Base-by-base conservation (phyloP, 2,113 vertebrate species). In the Atherinomorus stipes region DNA sequence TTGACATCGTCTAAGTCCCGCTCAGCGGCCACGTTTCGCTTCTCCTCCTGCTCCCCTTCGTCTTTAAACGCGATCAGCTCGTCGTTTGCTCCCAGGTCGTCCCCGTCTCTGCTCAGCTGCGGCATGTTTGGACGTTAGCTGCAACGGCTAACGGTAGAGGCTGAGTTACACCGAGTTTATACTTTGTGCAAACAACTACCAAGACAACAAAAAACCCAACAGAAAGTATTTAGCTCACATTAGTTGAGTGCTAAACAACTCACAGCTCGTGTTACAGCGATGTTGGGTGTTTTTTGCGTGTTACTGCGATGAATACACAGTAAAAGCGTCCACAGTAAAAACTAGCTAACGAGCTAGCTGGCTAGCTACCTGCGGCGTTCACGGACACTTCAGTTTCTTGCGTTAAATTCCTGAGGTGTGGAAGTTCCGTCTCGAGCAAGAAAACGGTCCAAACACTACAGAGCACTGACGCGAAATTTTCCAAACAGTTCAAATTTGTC, bases 41-140 rank as follows among this genome's bases (percentile, higher is more conserved):
- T 96, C 69, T 96, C 96, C 89, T 96, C 95, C 80, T 95, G 95
- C 54, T 96, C 95, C 7, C 96, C 96, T 40, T 97, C 96, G 81
- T 97, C 96, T 90, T 97, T 95, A 70, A 97, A 97, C 2, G 94
- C 87, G 83, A 97, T 96, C 79, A 97, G 93, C 84, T 97, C 96
- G 76, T 97, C 96, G 70, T 89, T 96, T 4, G 96, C 96, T 28
- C 96, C 96, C 90, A 97, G 77, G 64, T 97, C 96, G 83, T 96
- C 96, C 15, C 95, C 94, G 64, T 93, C 95, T 10, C 91, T 88
- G 76, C 86, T 92, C 49, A 95, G 74, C 87, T 95, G 93, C 76
- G 95, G 94, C 95, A 96, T 96, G 76, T 85, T 80, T 13, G 85
- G n/a, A 28, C 64, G 79, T 61, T 89, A 87, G 80, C 87, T 18